These are phyloP conservation scores for Theonella swinhoei DNA, from an alignment of 37 sponge, comb jelly and placozoan genomes.

Conservation along the genomic window DNA sequence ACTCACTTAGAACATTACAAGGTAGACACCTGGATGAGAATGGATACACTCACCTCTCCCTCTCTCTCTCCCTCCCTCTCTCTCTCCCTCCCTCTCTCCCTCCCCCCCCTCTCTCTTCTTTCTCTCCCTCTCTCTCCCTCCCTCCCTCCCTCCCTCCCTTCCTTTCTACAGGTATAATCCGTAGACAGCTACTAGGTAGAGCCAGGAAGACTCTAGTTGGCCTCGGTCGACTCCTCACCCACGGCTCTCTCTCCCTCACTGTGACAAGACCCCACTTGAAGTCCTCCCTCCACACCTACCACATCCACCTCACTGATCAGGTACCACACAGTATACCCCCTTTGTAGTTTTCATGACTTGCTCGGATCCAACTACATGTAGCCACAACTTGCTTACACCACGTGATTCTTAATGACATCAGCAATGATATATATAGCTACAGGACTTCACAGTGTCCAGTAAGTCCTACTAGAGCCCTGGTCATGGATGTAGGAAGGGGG, in stretches of 20 bases:
- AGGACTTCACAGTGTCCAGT: too few relatives aligned
- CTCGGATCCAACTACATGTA: too few relatives aligned
- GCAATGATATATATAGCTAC: too few relatives aligned
- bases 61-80: not conserved
- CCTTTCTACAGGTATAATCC: constrained; percentile 57
- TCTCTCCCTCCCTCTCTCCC: not conserved
- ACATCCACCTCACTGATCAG: constrained; percentile 61
- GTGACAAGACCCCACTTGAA: constrained; percentile 25
- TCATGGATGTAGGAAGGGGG: too few relatives aligned
- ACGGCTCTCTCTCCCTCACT: not conserved
- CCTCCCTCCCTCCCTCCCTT: not conserved
- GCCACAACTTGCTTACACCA: too few relatives aligned
- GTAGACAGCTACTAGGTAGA: constrained; percentile 75
- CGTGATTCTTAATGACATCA: too few relatives aligned
- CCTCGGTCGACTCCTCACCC: constrained; percentile 54
- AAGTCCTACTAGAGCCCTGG: too few relatives aligned
- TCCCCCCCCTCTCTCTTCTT: not conserved
- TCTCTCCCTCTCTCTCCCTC: not conserved
- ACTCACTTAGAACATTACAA: constrained; percentile 55
- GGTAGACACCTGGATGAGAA: constrained; percentile 30
- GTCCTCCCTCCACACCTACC: constrained; percentile 43
- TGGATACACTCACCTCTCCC: constrained; percentile 14
- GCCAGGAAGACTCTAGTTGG: constrained; percentile 80
- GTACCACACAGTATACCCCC: constrained; percentile 2
- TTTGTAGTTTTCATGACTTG: not conserved